phyloP scores from a whole-genome alignment of 2,888 invertebrate genomes.

The Poecilus cupreus region DNA sequence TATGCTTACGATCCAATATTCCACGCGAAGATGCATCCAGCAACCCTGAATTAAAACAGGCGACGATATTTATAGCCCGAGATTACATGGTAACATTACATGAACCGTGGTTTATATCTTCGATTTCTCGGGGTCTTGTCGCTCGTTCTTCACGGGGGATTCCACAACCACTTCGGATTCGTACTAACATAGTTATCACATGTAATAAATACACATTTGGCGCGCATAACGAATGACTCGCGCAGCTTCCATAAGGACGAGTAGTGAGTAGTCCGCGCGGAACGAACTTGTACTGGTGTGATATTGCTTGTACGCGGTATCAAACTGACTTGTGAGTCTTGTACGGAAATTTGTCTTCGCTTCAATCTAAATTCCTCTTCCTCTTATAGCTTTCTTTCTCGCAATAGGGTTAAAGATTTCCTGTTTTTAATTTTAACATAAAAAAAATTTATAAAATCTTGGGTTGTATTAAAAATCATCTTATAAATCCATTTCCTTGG shows the following conservation, averaged over 20 bases:
- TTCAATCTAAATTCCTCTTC: too few species aligned
- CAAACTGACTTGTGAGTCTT: too few species aligned
- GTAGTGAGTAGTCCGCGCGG: neutral
- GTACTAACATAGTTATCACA: slow-evolving; percentile 48
- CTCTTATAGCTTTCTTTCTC: too few species aligned
- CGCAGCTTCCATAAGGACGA: slow-evolving; percentile 11
- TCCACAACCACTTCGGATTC: slow-evolving; percentile 18
- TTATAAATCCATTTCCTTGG: too few species aligned
- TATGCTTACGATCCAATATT: slow-evolving; percentile 24
- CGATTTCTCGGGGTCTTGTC: neutral
- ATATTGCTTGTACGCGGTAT: too few species aligned
- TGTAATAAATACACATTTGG: slow-evolving; percentile 50
- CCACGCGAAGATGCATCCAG: neutral
- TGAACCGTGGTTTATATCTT: slow-evolving; percentile 55
- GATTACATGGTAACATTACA: slow-evolving; percentile 56
- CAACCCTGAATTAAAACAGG: slow-evolving; percentile 28
- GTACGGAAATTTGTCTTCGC: too few species aligned
- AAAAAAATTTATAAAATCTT: too few species aligned
- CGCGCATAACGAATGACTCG: slow-evolving; percentile 8
- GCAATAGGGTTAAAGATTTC: too few species aligned
- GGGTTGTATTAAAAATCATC: too few species aligned
- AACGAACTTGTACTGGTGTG: neutral
- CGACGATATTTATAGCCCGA: slow-evolving; percentile 45
- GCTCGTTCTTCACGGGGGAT: slow-evolving; percentile 27
- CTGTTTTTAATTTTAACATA: too few species aligned